Base-by-base conservation (phyloP, 2,113 vertebrate genomes). In the Strigops habroptila region DNA sequence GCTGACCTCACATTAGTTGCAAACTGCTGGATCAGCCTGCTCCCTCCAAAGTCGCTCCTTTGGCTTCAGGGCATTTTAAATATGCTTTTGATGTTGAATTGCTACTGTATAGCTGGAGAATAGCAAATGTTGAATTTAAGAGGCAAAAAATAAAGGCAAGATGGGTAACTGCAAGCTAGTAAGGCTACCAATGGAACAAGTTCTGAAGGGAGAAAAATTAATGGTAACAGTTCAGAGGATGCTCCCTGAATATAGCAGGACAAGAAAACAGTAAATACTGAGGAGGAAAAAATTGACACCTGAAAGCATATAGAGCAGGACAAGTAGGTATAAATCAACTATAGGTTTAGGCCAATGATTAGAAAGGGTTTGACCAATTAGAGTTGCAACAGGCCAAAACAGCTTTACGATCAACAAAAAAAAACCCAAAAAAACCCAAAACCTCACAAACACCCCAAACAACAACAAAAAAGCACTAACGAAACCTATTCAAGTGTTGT, bases 61-160 rank as follows among this genome's bases (percentile, higher is more conserved):
- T 93, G 75, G 49, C 70, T 93, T 70, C 70, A 88, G 76, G 90
- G 86, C 43, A 73, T 75, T 88, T 92, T 27, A 94, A 94, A 85
- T 73, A 91, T 92, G 49, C 31, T 67, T 92, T 95, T 94, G 63
- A 91, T 91, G 78, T 53, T 82, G 41, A 95, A 79, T 87, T 79
- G 49, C 41, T 80, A 44, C 52, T 69, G 41, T 88, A 57, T 5
- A 77, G 74, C 65, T 77, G 31, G 12, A 95, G 67, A 95, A 90
- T 2, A 91, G 67, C n/a, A 87, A 91, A 87, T 22, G 70, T 46
- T 87, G 75, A 79, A 75, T 84, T 82, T 46, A 41, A 91, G 91
- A 79, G 43, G 33, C 6, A 69, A 77, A 95, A 88, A 67, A 74
- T 44, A 88, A 67, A 82, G 78, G 46, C 17, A 83, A 70, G 16